Conservation (phyloP, 1,140 invertebrate genomes). For the Scaptomyza pallida region DNA sequence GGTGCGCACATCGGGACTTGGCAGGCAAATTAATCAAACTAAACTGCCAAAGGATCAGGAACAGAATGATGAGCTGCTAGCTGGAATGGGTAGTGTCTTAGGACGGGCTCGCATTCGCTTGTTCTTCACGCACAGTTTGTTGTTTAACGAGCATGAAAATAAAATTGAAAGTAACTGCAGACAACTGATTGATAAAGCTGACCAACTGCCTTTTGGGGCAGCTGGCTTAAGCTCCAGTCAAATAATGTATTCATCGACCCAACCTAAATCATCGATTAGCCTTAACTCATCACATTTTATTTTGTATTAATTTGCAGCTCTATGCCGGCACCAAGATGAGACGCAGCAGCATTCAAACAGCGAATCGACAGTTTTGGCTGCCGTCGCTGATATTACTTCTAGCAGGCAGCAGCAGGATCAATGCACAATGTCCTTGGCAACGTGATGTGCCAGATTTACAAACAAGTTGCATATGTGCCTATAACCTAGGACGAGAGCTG, state of each 20-base stretch:
- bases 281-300: neutral
- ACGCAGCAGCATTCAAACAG: constrained; percentile 52
- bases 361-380: constrained; percentile 44
- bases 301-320: constrained; percentile 53
- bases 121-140: constrained; percentile 69
- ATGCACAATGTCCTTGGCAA: constrained; percentile 93
- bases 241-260: constrained; percentile 40
- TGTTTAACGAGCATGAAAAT: constrained; percentile 78
- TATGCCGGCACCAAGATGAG: constrained; percentile 78
- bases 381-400: constrained; percentile 39
- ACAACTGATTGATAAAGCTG: constrained; percentile 72
- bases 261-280: too few species aligned
- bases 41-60: constrained; percentile 71
- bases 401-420: constrained; percentile 63
- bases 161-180: constrained; percentile 69
- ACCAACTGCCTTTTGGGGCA: constrained; percentile 19
- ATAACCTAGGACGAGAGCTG: constrained; percentile 91
- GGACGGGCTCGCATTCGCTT: constrained; percentile 5
- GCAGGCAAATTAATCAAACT: constrained; percentile 80
- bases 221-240: constrained; percentile 12
- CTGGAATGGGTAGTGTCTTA: neutral
- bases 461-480: constrained; percentile 94
- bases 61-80: constrained; percentile 35
- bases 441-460: constrained; percentile 89
- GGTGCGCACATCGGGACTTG: constrained; percentile 36